phyloP scores from a whole-genome alignment of 37 sponge, comb jelly and placozoan species.

The Crambe crambe region DNA sequence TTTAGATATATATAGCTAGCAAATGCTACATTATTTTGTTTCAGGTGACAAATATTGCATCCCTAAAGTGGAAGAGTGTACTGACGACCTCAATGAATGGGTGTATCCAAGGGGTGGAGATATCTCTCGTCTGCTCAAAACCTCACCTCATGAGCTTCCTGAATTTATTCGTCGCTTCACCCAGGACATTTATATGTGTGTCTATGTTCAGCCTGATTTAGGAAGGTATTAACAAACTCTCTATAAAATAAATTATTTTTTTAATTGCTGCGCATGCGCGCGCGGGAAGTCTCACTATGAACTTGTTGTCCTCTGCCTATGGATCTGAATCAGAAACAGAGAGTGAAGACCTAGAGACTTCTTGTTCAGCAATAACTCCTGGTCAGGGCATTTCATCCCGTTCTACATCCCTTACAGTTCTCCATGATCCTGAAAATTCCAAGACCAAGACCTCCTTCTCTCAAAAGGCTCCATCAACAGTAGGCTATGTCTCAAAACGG shows the following conservation, averaged over 20 bases:
- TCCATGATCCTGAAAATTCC: not conserved
- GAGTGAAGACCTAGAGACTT: not conserved
- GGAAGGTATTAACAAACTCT: slow-evolving; percentile 4
- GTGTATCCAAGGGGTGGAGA: slow-evolving; percentile 25
- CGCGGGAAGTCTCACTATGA: no score
- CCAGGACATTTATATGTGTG: slow-evolving; percentile 80
- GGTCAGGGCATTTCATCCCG: not conserved
- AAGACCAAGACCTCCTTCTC: not conserved
- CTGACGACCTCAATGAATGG: slow-evolving; percentile 61
- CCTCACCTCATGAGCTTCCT: slow-evolving; percentile 54
- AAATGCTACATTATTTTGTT: no score
- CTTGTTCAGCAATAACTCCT: not conserved
- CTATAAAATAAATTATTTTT: no score
- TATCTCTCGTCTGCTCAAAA: slow-evolving; percentile 3
- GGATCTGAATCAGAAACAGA: not conserved
- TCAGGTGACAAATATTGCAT: slow-evolving; percentile 79
- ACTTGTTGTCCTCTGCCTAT: not conserved
- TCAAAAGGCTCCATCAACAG: not conserved
- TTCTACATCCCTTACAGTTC: no score
- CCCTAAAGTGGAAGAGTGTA: slow-evolving; percentile 66
- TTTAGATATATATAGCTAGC: no score
- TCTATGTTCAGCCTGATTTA: slow-evolving; percentile 13
- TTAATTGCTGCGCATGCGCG: no score
- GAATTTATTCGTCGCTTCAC: slow-evolving; percentile 74
- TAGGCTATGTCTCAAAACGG: not conserved